Evolutionary conservation across 2,888 invertebrate species (phyloP), one percentile per base, ranked within the genome.

Genomic region (Thysanoteuthis rhombus): DNA sequence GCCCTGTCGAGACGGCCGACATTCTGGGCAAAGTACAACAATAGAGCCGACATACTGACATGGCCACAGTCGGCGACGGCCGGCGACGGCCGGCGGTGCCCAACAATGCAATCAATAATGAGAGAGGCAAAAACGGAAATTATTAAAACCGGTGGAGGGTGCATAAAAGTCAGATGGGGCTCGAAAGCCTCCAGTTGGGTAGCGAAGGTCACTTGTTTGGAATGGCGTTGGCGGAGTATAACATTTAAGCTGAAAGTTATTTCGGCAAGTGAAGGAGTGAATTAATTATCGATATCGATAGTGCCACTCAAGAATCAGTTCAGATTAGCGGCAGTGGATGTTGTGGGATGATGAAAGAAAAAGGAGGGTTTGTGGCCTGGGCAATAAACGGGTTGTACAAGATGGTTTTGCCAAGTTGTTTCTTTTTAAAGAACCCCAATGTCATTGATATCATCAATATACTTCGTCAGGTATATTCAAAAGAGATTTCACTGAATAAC

Each of bases 1-100:
- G n/a, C 75, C 75, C 75, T 75, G n/a, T 75, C 75, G 75, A 75
- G 75, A 75, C 75, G n/a, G 75, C 75, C 75, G 75, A 75, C 75
- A 75, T 75, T 75, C 75, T n/a, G 25, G 75, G 75, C 75, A 75
- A n/a, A n/a, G 75, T n/a, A n/a, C 75, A 75, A 75, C 75, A 75
- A 75, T 75, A n/a, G n/a, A n/a, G 75, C 75, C n/a, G n/a, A 75
- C 75, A 75, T 16, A 75, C n/a, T n/a, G n/a, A n/a, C 75, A 75
- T 75, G 75, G 75, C n/a, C n/a, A n/a, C n/a, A n/a, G n/a, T 75
- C n/a, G 75, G 75, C 75, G 75, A 75, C 75, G 75, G n/a, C n/a
- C n/a, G 75, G 75, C 75, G 75, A 75, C 75, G 75, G n/a, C n/a
- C 75, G 75, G n/a, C n/a, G 75, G 75, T 10, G 75, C 75, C n/a